These are phyloP conservation scores for Diarsia brunnea DNA, from an alignment of 2,888 invertebrate genomes.

Conservation along the genomic window DNA sequence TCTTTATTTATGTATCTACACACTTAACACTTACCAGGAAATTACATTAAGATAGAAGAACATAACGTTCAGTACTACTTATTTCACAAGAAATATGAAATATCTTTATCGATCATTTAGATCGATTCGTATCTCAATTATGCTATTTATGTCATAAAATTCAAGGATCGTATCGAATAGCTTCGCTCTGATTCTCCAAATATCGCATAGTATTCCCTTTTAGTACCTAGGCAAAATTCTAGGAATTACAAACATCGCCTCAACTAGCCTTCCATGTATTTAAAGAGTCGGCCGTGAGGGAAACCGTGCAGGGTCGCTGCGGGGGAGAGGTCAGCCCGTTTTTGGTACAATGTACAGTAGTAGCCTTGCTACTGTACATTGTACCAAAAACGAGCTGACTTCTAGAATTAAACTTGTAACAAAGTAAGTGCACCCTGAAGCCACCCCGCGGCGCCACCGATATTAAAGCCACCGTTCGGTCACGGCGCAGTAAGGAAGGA, in stretches of 20 bases:
- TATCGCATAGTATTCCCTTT: neutral
- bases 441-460: no score
- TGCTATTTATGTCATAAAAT: neutral
- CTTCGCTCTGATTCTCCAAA: neutral
- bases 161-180: neutral
- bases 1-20: neutral
- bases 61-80: no score
- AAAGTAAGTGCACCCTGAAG: no score
- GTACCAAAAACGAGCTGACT: neutral
- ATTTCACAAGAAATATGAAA: neutral
- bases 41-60: no score
- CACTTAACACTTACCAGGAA: no score
- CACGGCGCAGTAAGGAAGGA: no score
- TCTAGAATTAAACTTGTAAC: neutral
- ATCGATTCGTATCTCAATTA: neutral
- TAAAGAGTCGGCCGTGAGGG: constrained; percentile 14
- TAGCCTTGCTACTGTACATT: no score
- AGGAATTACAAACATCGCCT: neutral
- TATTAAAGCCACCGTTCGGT: no score
- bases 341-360: no score
- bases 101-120: neutral
- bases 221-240: neutral
- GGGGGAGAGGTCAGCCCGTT: no score
- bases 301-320: no score
- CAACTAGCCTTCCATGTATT: no score